phyloP scores from a whole-genome alignment of 2,888 invertebrate genomes.

The Drosophila robusta region DNA sequence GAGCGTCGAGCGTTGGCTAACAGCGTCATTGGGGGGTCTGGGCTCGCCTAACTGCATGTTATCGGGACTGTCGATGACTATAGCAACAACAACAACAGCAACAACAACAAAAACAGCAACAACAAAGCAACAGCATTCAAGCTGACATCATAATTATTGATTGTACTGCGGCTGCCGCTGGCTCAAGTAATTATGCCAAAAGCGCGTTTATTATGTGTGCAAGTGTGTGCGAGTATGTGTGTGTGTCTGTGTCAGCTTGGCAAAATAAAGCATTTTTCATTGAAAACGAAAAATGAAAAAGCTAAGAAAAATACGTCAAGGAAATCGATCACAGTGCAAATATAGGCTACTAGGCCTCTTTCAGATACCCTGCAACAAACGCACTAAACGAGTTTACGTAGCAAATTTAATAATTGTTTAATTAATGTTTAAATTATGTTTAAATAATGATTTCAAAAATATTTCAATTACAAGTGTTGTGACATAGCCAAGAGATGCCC shows the following conservation, averaged over 20 bases:
- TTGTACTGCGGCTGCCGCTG: constrained; percentile 34
- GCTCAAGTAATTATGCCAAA: constrained; percentile 72
- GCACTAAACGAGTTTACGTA: too few relatives aligned
- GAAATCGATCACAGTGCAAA: constrained; percentile 47
- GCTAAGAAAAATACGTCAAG: constrained; percentile 54
- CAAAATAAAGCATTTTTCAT: constrained; percentile 44
- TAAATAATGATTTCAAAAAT: background rate
- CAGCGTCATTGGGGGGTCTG: constrained; percentile 36
- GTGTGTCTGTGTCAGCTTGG: constrained; percentile 1
- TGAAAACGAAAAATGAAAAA: constrained; percentile 42
- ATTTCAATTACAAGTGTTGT: background rate
- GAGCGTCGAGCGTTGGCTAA: constrained; percentile 26
- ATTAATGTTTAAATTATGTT: background rate
- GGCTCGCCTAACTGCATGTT: constrained; percentile 55
- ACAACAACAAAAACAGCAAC: constrained; percentile 26
- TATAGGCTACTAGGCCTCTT: background rate
- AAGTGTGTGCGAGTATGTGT: constrained; percentile 8
- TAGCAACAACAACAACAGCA: constrained; percentile 39
- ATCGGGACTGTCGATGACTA: constrained; percentile 67
- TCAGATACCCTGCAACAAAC: constrained; percentile 13
- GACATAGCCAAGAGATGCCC: background rate
- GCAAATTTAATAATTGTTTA: background rate
- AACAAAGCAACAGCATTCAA: constrained; percentile 7
- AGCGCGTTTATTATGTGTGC: constrained; percentile 65
- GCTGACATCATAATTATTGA: constrained; percentile 76